Evolutionary conservation across 2,113 vertebrate species (phyloP).

Genomic region (Podarcis muralis): DNA sequence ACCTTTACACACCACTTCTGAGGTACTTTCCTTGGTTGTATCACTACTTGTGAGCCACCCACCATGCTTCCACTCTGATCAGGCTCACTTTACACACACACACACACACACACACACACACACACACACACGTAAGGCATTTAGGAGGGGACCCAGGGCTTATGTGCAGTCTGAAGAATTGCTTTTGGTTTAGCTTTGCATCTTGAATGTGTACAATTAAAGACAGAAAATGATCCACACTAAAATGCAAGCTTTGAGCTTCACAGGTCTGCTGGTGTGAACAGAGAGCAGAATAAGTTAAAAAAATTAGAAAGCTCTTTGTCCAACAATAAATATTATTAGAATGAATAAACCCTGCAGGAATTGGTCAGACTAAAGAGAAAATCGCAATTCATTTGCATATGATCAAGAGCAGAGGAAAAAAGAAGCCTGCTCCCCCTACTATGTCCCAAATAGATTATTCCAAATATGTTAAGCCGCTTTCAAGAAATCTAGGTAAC

Average conservation of each 20-base stretch:
- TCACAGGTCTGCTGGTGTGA: background rate
- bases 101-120: too few species aligned
- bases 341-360: slow-evolving; percentile 40
- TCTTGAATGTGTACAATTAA: background rate
- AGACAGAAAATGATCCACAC: slow-evolving; percentile 6
- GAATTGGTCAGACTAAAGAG: slow-evolving; percentile 14
- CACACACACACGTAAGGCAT: too few species aligned
- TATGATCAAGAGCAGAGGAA: slow-evolving; percentile 29
- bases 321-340: slow-evolving; percentile 27
- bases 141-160: too few species aligned
- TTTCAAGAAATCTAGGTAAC: slow-evolving; percentile 73
- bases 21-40: too few species aligned
- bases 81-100: too few species aligned
- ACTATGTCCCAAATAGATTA: slow-evolving; percentile 76
- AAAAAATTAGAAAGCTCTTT: slow-evolving; percentile 25
- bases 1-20: too few species aligned
- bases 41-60: too few species aligned
- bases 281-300: background rate
- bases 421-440: slow-evolving; percentile 33
- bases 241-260: background rate
- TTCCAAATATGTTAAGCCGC: slow-evolving; percentile 74
- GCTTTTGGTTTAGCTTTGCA: background rate
- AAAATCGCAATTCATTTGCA: slow-evolving; percentile 49
- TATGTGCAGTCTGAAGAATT: background rate
- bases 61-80: too few species aligned